Base-by-base conservation (phyloP, 2,888 invertebrate genomes). In the Anodontia alba region DNA sequence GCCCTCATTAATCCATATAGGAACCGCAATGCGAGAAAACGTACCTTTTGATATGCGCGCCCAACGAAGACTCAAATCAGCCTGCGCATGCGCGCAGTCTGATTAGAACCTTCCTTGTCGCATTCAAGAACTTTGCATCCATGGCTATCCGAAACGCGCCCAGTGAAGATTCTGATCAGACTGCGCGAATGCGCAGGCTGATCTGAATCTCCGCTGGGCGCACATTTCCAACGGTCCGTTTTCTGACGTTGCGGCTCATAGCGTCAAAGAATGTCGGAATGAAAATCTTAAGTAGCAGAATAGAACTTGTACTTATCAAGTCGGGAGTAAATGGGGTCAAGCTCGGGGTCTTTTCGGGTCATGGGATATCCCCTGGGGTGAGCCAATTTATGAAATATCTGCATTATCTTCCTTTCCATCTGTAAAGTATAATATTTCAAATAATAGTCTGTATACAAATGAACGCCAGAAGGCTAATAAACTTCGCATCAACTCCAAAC, bases 261-360 rank as follows among this genome's bases (percentile, higher is more conserved):
- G 54, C 54, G 54, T 54, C 54, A 54, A 54, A 54, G 54, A 54
- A 54, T 54, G 54, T 26, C 23, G 54, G 54, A 54, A 54, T 54
- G 54, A 26, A 54, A 54, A 54, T 54, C 26, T 54, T 26, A 54
- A 54, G 54, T 26, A 54, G 54, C 54, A 54, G 49, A 54, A 38
- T 38, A 12, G n/a, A 49, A 20, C 23, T 54, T n/a, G 12, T 54
- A n/a, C n/a, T 20, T 7, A 20, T 26, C 54, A 54, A 54, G 54
- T 62, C 33, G 62, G 62, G 62, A 33, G 33, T 8, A 62, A 62
- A 62, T 23, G 33, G 62, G 57, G 62, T 62, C 62, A 62, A 62
- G 62, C 33, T 33, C 33, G 62, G 62, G 62, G 62, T 62, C 62
- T 33, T 62, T 62, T 33, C 62, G 33, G 62, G 62, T 62, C 62